A percentile compares a stretch with the other conserved stretches of the same genome.
Evolutionary conservation across 1,140 invertebrate species (phyloP).

Genomic region (Pectinophora gossypiella): DNA sequence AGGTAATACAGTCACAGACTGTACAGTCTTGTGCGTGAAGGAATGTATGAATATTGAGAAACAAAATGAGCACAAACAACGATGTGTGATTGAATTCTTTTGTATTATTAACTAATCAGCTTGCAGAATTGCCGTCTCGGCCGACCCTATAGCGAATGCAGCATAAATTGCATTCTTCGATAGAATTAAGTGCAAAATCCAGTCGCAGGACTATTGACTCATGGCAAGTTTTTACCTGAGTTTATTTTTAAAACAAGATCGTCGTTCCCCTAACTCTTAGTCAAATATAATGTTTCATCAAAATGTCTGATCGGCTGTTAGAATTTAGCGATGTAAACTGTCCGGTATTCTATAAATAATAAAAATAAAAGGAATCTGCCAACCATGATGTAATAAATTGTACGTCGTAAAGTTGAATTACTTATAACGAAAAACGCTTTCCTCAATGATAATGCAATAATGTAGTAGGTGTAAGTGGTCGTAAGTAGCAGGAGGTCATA

Average conservation of each 20-base stretch:
- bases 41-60: background rate
- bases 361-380: too few relatives aligned
- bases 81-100: background rate
- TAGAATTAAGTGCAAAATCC: constrained; percentile 29
- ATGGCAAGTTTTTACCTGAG: constrained; percentile 33
- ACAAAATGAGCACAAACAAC: too few relatives aligned
- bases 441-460: too few relatives aligned
- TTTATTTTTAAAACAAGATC: constrained; percentile 33
- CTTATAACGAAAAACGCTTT: too few relatives aligned
- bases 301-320: too few relatives aligned
- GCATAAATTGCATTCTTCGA: constrained; percentile 10
- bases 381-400: too few relatives aligned
- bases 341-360: too few relatives aligned
- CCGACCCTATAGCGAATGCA: background rate
- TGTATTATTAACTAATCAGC: background rate
- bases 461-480: too few relatives aligned
- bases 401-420: too few relatives aligned
- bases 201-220: constrained; percentile 25
- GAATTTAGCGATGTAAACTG: too few relatives aligned
- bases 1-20: too few relatives aligned
- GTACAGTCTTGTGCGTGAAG: too few relatives aligned
- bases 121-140: background rate
- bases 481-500: background rate
- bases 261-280: constrained; percentile 16
- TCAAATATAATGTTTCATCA: constrained; percentile 21